Base-by-base conservation (phyloP, 2,113 vertebrate genomes). In the Scolopax mira region DNA sequence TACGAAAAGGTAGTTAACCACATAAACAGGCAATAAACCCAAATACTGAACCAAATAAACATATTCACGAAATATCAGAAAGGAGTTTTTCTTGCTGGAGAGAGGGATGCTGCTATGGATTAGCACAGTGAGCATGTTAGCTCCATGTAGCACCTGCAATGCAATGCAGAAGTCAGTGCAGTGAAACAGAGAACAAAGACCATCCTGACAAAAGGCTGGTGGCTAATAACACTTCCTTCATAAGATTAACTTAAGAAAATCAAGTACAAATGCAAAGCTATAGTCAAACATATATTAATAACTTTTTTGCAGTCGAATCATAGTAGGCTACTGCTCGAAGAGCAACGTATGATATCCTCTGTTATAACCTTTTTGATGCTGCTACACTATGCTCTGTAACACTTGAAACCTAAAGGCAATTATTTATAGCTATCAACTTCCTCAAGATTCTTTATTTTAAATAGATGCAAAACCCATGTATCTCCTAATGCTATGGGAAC, bases 1-100 rank as follows among this genome's bases (percentile, higher is more conserved):
- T 75, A 92, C 51, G 89, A 70, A 86, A 88, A 85, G 10, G 65
- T n/a, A 92, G n/a, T 42, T 88, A 89, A 78, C 71, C 84, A 79
- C 9, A 92, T 65, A 93, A 83, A 39, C 22, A 69, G 75, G 71
- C 37, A 81, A 79, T 52, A 89, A 90, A 44, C 16, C 31, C 57
- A 75, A 67, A 66, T 23, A 52, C 30, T 84, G 41, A 80, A 75
- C 52, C 30, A 73, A 81, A 41, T 5, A 79, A 70, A 79, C 27
- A 16, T 19, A 66, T 67, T 81, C 35, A 83, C 12, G 19, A 51
- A 83, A 60, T 33, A 78, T 6, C 27, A 70, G 78, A 74, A 74
- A n/a, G 69, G 37, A 70, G 42, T 11, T 87, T 67, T 70, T 89
- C 64, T 72, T 80, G n/a, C 74, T 85, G 37, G 48, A 85, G 51